Evolutionary conservation across 2,888 invertebrate genomes (phyloP).

Genomic region (Mythimna vitellina): DNA sequence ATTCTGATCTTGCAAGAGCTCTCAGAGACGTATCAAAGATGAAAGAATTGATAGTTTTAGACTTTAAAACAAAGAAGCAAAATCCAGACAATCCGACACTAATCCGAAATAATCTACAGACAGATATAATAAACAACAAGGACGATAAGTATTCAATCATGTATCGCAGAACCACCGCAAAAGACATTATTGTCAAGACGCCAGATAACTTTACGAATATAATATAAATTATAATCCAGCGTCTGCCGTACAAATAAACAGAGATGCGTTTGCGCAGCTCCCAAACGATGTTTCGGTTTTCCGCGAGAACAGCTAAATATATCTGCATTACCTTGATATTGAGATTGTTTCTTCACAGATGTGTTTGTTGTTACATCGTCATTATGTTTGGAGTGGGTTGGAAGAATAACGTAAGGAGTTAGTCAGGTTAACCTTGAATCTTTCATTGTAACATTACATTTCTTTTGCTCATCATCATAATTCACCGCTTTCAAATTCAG

Average conservation of each 20-base stretch:
- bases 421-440: not conserved
- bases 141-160: conserved; percentile 5
- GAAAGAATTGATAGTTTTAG: not conserved
- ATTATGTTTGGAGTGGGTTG: conserved; percentile 15
- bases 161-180: conserved; percentile 22
- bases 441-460: not conserved
- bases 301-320: conserved; percentile 39
- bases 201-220: conserved; percentile 32
- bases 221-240: conserved; percentile 17
- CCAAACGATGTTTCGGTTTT: conserved; percentile 27
- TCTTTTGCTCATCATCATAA: not conserved
- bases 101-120: not conserved
- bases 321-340: conserved; percentile 55
- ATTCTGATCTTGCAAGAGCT: not conserved
- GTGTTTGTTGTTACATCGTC: conserved; percentile 4
- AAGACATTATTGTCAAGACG: conserved; percentile 28
- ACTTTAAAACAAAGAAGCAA: conserved; percentile 4
- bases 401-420: not conserved
- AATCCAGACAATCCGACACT: not conserved
- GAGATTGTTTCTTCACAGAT: conserved; percentile 23
- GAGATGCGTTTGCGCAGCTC: conserved; percentile 37
- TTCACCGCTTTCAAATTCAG: not conserved
- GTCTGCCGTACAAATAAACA: conserved; percentile 46
- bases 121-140: not conserved
- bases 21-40: not conserved